These are phyloP conservation scores for Trinorchestia longiramus DNA, from an alignment of 1,140 invertebrate species.

Conservation along the genomic window DNA sequence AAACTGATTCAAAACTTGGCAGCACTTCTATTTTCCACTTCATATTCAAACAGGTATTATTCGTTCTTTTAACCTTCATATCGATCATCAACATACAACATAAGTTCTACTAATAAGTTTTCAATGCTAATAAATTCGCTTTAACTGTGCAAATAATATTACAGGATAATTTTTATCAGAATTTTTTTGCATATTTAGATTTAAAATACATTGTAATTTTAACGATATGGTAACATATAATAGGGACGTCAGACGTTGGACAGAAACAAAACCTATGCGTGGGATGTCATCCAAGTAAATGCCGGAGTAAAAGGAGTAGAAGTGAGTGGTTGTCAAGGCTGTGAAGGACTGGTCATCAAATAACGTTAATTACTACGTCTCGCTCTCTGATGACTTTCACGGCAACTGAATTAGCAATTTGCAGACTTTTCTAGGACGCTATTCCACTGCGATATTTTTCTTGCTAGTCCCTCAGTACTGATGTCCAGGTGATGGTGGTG, in stretches of 20 bases:
- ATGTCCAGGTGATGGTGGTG: neutral
- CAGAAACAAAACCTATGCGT: neutral
- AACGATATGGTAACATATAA: neutral
- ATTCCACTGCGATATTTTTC: neutral
- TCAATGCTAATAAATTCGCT: too few relatives aligned
- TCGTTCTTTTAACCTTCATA: too few relatives aligned
- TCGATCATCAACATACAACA: too few relatives aligned
- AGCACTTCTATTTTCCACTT: too few relatives aligned
- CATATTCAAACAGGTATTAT: too few relatives aligned
- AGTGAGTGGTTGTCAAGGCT: neutral
- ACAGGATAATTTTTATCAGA: too few relatives aligned
- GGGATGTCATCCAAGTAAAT: neutral
- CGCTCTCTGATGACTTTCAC: neutral
- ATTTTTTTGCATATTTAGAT: neutral
- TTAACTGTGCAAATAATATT: too few relatives aligned
- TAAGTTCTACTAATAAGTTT: too few relatives aligned
- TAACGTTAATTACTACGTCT: neutral
- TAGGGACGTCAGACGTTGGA: neutral
- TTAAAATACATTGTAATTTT: neutral
- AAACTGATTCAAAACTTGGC: too few relatives aligned
- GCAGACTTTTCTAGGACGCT: neutral
- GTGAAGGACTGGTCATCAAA: neutral
- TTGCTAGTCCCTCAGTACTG: neutral
- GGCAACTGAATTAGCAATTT: neutral
- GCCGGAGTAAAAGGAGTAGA: neutral